phyloP scores from a whole-genome alignment of 1,140 invertebrate species.

The Pseudomyrmex flavicornis region DNA sequence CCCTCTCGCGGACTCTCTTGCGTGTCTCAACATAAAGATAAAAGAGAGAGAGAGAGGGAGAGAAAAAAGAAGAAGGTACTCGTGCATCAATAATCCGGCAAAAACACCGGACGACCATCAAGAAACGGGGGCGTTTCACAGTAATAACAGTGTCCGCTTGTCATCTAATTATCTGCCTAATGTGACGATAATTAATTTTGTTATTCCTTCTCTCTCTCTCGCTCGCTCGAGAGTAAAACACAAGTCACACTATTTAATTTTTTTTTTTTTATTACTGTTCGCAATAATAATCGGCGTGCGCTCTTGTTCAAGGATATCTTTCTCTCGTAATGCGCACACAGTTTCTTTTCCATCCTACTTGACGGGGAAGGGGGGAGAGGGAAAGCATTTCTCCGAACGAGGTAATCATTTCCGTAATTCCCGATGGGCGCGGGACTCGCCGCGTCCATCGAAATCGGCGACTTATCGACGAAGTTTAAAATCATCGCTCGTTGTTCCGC shows the following conservation, averaged over 20 bases:
- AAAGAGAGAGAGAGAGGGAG: not conserved
- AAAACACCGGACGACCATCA: not conserved
- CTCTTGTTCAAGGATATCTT: not conserved
- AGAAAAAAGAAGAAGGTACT: not conserved
- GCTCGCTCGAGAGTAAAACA: not conserved
- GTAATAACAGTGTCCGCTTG: not conserved
- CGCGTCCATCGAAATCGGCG: not conserved
- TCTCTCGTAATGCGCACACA: not conserved
- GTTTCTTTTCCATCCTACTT: not conserved
- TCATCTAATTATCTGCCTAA: slow-evolving; percentile 5
- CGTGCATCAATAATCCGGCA: slow-evolving; percentile 28
- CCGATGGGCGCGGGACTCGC: not conserved
- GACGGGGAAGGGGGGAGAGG: not conserved
- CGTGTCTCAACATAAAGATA: slow-evolving; percentile 61
- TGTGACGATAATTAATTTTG: slow-evolving; percentile 6
- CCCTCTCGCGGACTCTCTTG: slow-evolving; percentile 57
- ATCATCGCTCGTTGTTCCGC: slow-evolving; percentile 58
- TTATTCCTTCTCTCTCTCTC: not conserved
- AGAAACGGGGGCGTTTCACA: not conserved
- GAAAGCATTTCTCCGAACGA: not conserved
- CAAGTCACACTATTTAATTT: not conserved
- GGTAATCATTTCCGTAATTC: not conserved
- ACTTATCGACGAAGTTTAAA: slow-evolving; percentile 47
- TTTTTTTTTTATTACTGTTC: not conserved
- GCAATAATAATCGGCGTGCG: no score